Evolutionary conservation across 2,797 vertebrate genomes (phyloP).

Genomic region (Takifugu rubripes): DNA sequence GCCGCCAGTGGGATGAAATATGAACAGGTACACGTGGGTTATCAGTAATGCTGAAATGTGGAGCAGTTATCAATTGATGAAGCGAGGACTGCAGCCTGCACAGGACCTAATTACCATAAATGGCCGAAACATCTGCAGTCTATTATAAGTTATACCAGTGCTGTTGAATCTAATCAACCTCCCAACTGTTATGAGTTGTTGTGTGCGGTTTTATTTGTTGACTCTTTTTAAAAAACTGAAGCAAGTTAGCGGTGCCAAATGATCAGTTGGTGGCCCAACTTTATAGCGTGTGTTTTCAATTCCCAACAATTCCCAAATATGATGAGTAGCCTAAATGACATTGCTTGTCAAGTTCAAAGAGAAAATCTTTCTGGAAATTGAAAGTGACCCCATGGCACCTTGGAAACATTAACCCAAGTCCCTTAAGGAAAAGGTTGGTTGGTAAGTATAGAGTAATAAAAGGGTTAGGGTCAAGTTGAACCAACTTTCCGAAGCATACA

Average conservation of each 20-base stretch:
- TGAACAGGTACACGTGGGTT: not conserved
- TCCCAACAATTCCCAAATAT: no score
- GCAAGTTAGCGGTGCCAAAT: not conserved
- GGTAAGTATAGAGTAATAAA: no score
- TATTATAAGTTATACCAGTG: not conserved
- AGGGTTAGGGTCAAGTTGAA: no score
- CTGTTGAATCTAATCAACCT: not conserved
- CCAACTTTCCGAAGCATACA: no score
- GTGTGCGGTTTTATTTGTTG: not conserved
- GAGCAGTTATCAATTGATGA: not conserved
- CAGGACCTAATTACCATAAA: not conserved
- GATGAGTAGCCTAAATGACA: no score
- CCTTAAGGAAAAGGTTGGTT: no score
- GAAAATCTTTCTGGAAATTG: no score
- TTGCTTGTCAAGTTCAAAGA: no score
- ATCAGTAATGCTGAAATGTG: not conserved
- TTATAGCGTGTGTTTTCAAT: no score
- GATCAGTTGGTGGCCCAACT: no score
- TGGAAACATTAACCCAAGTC: no score
- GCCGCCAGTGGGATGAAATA: conserved; percentile 4
- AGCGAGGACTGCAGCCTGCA: not conserved
- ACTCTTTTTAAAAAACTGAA: not conserved
- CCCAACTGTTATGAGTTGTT: not conserved
- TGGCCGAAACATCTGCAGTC: not conserved
- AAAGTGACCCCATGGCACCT: no score